Percentiles rank a stretch among this genome's conserved stretches.
phyloP scores from a whole-genome alignment of 2,888 invertebrate species.

The Drosophila vallismaia region DNA sequence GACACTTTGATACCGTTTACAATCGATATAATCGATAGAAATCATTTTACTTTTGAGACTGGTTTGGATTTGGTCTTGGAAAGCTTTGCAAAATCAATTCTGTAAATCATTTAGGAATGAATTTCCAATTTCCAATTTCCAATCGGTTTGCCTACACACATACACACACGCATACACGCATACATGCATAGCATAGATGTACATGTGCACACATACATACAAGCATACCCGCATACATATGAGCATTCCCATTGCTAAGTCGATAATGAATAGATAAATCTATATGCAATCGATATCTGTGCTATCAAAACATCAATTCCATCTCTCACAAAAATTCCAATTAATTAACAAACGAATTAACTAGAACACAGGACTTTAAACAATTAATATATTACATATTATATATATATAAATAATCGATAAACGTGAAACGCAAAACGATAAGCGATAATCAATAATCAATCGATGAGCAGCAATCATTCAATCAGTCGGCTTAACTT shows the following conservation, averaged over 20 bases:
- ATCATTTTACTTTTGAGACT: constrained; percentile 7
- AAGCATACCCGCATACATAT: constrained; percentile 52
- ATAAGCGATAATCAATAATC: constrained; percentile 2
- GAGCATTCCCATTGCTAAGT: constrained; percentile 77
- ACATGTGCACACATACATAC: constrained; percentile 24
- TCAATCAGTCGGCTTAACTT: constrained; percentile 70
- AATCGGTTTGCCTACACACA: constrained; percentile 29
- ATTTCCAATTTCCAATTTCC: constrained; percentile 9
- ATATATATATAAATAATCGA: neutral
- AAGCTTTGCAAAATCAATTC: neutral
- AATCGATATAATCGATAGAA: neutral
- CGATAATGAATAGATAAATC: constrained; percentile 54
- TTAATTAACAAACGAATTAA: neutral
- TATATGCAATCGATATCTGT: constrained; percentile 26
- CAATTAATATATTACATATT: neutral
- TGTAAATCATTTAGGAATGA: constrained; percentile 4
- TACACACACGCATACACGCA: neutral
- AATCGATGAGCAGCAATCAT: constrained; percentile 4
- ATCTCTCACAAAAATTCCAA: constrained; percentile 29
- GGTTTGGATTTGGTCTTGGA: constrained; percentile 33
- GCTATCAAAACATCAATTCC: constrained; percentile 29
- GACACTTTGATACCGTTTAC: neutral
- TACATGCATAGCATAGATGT: constrained; percentile 21
- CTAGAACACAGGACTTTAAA: constrained; percentile 35
- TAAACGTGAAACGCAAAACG: neutral